Base-by-base conservation (phyloP, 2,888 invertebrate species). In the Eristalinus sepulchralis region DNA sequence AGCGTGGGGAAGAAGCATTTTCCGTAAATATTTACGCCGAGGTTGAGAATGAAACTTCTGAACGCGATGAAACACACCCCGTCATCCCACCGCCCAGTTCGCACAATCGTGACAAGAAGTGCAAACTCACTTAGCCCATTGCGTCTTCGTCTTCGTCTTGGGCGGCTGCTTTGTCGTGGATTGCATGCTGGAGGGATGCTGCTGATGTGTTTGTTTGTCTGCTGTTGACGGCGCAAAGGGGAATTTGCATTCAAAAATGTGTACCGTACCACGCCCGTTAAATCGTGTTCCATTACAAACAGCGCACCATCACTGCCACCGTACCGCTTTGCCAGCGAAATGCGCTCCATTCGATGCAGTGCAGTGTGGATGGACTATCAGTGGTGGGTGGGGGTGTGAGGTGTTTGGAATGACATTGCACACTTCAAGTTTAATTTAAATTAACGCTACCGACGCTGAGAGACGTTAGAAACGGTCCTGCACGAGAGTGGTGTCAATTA, bases 1-100 rank as follows among this genome's bases (percentile, higher is more conserved):
- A 83, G 86, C 86, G 78, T 73, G 73, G 71, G 68, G 60, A 24
- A 27, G 24, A 75, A 79, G 67, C 75, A 83, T 83, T 83, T 86
- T 83, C 67, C 67, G 86, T 79, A 86, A 86, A 86, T 86, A 86
- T 86, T 86, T 86, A 83, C 86, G 75, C 86, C 86, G 75, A 79
- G 79, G 70, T 79, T 83, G 73, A 53, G 64, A 66, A 33, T 82
- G 73, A 82, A 81, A 75, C 62, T 80, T 72, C 6, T 47, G 24
- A 20, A 68, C 34, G 47, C 47, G 39, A 47, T 17, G 47, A 47
- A 17, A 17, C 17, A 47, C 20, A 34, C 59, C 39, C 66, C 39
- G 39, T 13, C 13, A 13, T 13, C 39, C 4, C 39, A 13, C 36
- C 13, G 17, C 4, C 17, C 17, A 5, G 17, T n/a, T 17, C 17